Evolutionary conservation across 1,140 invertebrate genomes (phyloP), one percentile per base, ranked within the genome.

Genomic region (Drosophila tropicalis): DNA sequence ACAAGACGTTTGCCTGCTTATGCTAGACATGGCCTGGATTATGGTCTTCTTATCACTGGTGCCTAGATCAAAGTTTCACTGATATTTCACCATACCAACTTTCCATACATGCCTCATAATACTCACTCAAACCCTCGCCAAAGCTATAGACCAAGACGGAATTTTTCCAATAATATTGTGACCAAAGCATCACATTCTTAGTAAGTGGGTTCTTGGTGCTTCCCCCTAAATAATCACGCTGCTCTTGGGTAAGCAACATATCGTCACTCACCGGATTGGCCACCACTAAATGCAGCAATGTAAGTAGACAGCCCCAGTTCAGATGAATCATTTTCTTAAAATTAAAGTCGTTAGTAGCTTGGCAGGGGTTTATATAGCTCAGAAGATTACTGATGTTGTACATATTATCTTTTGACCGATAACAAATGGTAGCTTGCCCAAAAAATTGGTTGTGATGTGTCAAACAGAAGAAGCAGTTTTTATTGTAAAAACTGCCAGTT

Each of bases 101-200:
- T 36, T 19, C n/a, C 29, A 29, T 19, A 12, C 29, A 29, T 29
- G 5, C 29, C 29, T 17, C 7, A 7, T 19, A 3, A 13, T 1
- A 64, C 80, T 36, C 68, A 83, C 80, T 32, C 4, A 83, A 17
- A 0, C 65, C 76, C 0, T 6, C 15, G 9, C 40, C 67, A n/a
- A 76, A 41, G 7, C 75, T 83, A 19, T 83, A 83, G 0, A 83
- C 72, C 0, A 83, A 60, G 9, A 64, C 75, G 1, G 39, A 47
- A 0, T 67, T 41, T 12, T 64, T 78, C 80, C 75, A 83, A 34
- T 79, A 79, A 55, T 72, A 83, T 17, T 13, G 1, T 0, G 65
- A 41, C 71, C 71, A 72, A 2, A 40, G 57, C 0, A 29, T 7
- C 0, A 34, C 64, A 34, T 79, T 44, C 0, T 80, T 62, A 12